Conservation (phyloP, 2,888 invertebrate genomes). For the Andrena marginata region DNA sequence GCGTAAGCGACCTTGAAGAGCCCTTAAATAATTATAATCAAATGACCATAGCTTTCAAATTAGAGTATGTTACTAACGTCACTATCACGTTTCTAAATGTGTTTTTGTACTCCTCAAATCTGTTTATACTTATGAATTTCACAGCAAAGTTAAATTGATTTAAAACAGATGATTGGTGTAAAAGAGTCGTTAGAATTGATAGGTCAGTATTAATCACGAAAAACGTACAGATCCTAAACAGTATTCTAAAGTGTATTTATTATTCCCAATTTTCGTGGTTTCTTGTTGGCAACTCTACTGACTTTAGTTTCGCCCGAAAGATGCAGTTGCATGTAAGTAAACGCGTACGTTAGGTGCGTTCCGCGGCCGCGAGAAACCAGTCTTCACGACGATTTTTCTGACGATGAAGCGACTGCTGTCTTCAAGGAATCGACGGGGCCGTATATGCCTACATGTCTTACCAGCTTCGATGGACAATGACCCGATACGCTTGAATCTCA, state of each 20-base stretch:
- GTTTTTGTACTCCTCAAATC: not conserved
- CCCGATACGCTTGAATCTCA: conserved; percentile 26
- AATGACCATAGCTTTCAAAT: not conserved
- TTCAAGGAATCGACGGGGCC: conserved; percentile 74
- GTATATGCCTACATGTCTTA: conserved; percentile 58
- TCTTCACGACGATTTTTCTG: conserved; percentile 72
- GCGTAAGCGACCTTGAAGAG: too few relatives aligned
- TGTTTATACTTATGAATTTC: not conserved
- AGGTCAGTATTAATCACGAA: not conserved
- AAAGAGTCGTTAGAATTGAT: not conserved
- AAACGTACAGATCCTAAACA: not conserved
- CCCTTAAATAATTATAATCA: too few relatives aligned
- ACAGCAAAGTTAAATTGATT: not conserved
- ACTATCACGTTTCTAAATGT: not conserved
- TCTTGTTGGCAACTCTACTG: conserved; percentile 16
- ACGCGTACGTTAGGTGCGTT: conserved; percentile 67
- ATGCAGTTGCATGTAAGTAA: conserved; percentile 62
- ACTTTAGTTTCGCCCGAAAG: conserved; percentile 56
- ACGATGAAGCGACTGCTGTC: conserved; percentile 70
- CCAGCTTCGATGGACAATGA: conserved; percentile 48
- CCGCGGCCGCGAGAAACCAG: conserved; percentile 74
- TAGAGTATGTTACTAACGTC: not conserved
- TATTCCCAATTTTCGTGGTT: conserved; percentile 19
- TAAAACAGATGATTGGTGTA: not conserved
- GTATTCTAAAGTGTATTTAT: not conserved